Percentiles rank a stretch among this genome's conserved stretches.
Conservation (phyloP, 2,113 vertebrate genomes). For the Sclerurus mexicanus region DNA sequence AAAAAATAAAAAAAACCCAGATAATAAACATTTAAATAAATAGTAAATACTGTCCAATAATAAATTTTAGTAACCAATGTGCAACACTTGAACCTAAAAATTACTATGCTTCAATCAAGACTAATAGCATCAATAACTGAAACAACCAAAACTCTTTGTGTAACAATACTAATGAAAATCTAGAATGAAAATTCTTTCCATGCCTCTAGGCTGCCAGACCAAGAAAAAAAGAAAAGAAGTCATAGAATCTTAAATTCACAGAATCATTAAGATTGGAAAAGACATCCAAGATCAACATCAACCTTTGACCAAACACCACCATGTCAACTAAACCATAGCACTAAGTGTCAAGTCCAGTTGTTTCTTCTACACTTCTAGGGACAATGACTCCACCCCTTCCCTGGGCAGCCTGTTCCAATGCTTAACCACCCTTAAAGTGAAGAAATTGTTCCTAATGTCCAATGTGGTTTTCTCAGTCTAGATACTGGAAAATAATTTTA, state of each 20-base stretch:
- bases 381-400: not conserved
- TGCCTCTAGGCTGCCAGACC: not conserved
- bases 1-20: not conserved
- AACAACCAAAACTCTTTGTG: not conserved
- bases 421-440: not conserved
- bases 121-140: not conserved
- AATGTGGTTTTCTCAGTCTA: not conserved
- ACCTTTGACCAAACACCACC: not conserved
- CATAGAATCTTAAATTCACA: not conserved
- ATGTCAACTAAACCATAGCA: not conserved
- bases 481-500: not conserved
- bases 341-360: not conserved
- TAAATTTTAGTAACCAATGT: not conserved
- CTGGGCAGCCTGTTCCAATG: not conserved
- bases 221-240: not conserved
- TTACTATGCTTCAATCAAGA: not conserved
- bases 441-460: not conserved
- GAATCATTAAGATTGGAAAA: not conserved
- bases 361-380: not conserved
- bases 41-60: not conserved
- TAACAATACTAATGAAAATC: not conserved
- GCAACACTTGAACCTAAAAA: not conserved
- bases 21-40: not conserved
- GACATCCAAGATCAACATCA: not conserved
- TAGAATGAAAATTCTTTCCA: not conserved